Percentiles rank a stretch among this genome's conserved stretches.
phyloP scores from a whole-genome alignment of 2,888 invertebrate species.

The Phorcus lineatus region DNA sequence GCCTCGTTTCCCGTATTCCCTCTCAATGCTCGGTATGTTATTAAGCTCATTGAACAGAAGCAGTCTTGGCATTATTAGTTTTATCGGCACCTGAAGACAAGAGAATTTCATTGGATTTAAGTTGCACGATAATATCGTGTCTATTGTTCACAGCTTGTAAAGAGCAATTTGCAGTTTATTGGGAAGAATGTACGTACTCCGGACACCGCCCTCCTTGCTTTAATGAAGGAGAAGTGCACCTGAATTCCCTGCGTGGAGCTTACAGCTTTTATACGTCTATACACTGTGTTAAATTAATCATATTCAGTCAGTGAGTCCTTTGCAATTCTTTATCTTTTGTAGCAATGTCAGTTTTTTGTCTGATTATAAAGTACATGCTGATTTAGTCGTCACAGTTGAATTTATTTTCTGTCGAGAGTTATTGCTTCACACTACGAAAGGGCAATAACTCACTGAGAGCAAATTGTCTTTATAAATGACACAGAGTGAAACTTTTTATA shows the following conservation, averaged over 20 bases:
- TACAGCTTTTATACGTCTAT: too few relatives aligned
- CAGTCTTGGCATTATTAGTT: background rate
- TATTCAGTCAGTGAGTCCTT: background rate
- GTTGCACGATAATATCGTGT: constrained; percentile 10
- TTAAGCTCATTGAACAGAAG: background rate
- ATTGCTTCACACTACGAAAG: too few relatives aligned
- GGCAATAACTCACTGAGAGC: too few relatives aligned
- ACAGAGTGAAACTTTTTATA: too few relatives aligned
- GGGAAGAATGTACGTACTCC: background rate
- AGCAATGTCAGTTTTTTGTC: background rate
- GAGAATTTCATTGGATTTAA: constrained; percentile 10
- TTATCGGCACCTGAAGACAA: constrained; percentile 7
- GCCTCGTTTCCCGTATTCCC: background rate
- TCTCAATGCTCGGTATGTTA: background rate
- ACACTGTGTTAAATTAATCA: background rate
- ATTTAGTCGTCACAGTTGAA: background rate
- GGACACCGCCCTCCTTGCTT: background rate
- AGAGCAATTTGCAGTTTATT: constrained; percentile 12
- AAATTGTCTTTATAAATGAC: too few relatives aligned
- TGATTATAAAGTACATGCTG: background rate
- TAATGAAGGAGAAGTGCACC: background rate
- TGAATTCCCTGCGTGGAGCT: background rate
- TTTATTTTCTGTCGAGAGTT: background rate
- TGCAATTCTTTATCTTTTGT: background rate
- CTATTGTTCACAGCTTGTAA: background rate